A percentile compares a stretch with the other conserved stretches of the same genome.
phyloP scores from a whole-genome alignment of 2,888 invertebrate genomes.

The Bursaphelenchus okinawaensis region DNA sequence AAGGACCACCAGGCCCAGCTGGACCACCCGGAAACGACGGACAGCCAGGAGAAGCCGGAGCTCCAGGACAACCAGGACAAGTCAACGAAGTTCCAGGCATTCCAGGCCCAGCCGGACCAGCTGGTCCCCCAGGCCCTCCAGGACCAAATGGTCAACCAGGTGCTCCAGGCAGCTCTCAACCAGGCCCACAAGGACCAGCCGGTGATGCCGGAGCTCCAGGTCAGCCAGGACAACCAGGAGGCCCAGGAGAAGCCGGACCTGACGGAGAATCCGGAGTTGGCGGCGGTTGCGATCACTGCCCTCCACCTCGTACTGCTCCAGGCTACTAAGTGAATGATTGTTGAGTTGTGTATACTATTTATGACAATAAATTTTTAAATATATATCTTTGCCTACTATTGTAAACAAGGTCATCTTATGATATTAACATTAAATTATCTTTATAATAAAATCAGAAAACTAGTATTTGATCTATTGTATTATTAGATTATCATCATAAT shows the following conservation, averaged over 20 bases:
- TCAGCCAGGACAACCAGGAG: background rate
- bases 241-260: background rate
- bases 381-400: no score
- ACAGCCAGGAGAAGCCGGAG: background rate
- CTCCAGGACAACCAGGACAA: background rate
- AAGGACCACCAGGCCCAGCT: conserved; percentile 7
- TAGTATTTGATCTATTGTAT: no score
- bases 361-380: background rate
- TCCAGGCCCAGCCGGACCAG: background rate
- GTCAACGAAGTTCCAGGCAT: background rate
- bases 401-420: no score
- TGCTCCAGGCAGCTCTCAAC: background rate
- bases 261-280: background rate
- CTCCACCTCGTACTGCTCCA: background rate
- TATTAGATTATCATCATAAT: no score
- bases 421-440: no score
- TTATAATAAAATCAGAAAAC: no score
- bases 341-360: background rate
- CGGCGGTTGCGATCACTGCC: background rate
- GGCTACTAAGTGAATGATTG: background rate
- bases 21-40: conserved; percentile 2
- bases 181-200: background rate
- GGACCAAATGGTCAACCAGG: background rate
- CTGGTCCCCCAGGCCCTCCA: background rate
- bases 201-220: background rate